phyloP scores from a whole-genome alignment of 2,888 invertebrate species.

The Drosophila austrosaltans region DNA sequence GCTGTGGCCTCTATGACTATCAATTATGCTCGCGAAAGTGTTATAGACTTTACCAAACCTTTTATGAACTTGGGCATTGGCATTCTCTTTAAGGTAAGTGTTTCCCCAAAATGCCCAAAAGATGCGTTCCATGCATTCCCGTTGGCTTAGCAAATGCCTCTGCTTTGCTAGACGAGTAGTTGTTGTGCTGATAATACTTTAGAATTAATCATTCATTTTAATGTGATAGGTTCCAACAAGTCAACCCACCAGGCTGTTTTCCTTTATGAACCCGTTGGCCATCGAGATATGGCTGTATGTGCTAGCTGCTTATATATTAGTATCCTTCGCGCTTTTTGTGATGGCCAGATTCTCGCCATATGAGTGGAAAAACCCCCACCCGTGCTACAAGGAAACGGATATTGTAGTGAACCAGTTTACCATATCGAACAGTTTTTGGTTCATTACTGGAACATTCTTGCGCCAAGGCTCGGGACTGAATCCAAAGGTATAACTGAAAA shows the following conservation, averaged over 20 bases:
- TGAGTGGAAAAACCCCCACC: constrained; percentile 94
- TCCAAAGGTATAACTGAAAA: constrained; percentile 87
- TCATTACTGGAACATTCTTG: constrained; percentile 94
- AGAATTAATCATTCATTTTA: constrained; percentile 20
- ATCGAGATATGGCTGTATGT: constrained; percentile 99
- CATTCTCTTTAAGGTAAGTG: constrained; percentile 94
- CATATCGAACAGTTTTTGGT: constrained; percentile 96
- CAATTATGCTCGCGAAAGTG: constrained; percentile 94
- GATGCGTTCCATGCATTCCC: neutral
- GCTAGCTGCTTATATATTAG: constrained; percentile 95
- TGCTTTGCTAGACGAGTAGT: neutral
- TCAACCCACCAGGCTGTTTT: constrained; percentile 94
- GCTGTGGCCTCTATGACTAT: constrained; percentile 99
- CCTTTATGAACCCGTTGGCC: constrained; percentile 97
- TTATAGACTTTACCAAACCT: constrained; percentile 98
- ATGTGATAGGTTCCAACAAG: constrained; percentile 91
- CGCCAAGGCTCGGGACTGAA: constrained; percentile 93
- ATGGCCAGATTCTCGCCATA: constrained; percentile 98
- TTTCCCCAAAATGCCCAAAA: neutral
- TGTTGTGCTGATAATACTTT: neutral
- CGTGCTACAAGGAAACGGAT: constrained; percentile 92
- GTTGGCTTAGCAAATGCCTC: neutral
- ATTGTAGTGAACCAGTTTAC: constrained; percentile 98
- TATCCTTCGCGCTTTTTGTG: constrained; percentile 96
- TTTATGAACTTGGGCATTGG: constrained; percentile 99